phyloP scores from a whole-genome alignment of 2,113 vertebrate species.

The Lichenostomus cassidix region DNA sequence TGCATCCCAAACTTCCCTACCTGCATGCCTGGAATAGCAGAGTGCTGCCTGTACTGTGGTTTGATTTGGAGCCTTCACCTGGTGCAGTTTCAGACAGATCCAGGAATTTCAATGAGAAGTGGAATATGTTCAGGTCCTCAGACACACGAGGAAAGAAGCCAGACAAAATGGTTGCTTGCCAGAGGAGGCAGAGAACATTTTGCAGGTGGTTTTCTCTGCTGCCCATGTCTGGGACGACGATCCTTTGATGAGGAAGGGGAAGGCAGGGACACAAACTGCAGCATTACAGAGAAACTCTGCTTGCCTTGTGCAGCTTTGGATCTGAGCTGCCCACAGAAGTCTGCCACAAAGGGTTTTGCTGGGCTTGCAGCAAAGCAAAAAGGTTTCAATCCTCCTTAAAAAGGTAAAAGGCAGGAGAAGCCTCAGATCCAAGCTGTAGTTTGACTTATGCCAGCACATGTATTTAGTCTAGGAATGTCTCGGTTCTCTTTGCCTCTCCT shows the following conservation, averaged over 20 bases:
- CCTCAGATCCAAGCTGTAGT: not conserved
- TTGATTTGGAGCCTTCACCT: not conserved
- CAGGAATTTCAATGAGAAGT: not conserved
- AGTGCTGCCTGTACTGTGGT: not conserved
- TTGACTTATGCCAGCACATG: not conserved
- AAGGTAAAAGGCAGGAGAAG: not conserved
- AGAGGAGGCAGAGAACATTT: not conserved
- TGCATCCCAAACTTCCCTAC: not conserved
- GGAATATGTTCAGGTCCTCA: not conserved
- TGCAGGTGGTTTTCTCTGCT: not conserved
- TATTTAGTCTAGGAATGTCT: not conserved
- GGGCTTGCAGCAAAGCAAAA: constrained; percentile 22
- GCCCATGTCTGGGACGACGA: not conserved
- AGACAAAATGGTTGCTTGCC: not conserved
- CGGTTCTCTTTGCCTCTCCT: not conserved
- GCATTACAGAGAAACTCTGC: not conserved
- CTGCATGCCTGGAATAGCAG: not conserved
- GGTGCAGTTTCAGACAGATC: not conserved
- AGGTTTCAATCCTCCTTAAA: not conserved
- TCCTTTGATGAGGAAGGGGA: not conserved
- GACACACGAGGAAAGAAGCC: not conserved
- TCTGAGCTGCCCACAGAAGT: not conserved
- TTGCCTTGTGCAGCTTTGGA: not conserved
- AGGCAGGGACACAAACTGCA: not conserved
- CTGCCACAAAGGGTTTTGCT: not conserved